These are phyloP conservation scores for Helleia helle DNA, from an alignment of 2,888 invertebrate species.

Conservation along the genomic window DNA sequence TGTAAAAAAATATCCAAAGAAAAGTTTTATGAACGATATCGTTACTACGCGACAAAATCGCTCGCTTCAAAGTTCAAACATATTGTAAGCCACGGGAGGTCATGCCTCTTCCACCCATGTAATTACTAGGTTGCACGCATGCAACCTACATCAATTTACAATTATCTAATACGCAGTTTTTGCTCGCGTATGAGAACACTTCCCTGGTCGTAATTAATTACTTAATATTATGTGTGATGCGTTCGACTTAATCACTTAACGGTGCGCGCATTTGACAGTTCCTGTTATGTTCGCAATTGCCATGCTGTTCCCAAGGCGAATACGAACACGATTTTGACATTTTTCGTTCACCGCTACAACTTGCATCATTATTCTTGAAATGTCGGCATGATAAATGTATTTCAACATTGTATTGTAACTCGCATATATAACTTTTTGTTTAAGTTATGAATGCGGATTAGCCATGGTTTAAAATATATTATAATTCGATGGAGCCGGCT, in stretches of 20 bases:
- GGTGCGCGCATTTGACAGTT: constrained; percentile 41
- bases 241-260: no score
- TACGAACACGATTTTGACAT: constrained; percentile 63
- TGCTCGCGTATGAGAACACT: constrained; percentile 57
- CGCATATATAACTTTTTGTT: constrained; percentile 1
- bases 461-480: neutral
- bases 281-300: constrained; percentile 40
- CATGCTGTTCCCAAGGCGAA: constrained; percentile 38
- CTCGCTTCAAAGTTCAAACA: neutral
- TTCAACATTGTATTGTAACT: constrained; percentile 7
- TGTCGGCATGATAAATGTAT: constrained; percentile 26
- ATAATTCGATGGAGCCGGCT: no score
- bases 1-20: no score
- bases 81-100: constrained; percentile 16
- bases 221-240: constrained; percentile 56
- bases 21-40: no score
- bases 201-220: constrained; percentile 63
- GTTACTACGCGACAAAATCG: neutral
- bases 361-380: constrained; percentile 53
- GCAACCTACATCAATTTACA: constrained; percentile 26
- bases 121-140: constrained; percentile 33
- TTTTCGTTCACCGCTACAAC: constrained; percentile 42
- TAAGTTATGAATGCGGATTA: constrained; percentile 1
- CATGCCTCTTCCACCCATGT: constrained; percentile 23
- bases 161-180: constrained; percentile 32